Base-by-base conservation (phyloP, 1,140 invertebrate species). In the Steinernema khuongi region DNA sequence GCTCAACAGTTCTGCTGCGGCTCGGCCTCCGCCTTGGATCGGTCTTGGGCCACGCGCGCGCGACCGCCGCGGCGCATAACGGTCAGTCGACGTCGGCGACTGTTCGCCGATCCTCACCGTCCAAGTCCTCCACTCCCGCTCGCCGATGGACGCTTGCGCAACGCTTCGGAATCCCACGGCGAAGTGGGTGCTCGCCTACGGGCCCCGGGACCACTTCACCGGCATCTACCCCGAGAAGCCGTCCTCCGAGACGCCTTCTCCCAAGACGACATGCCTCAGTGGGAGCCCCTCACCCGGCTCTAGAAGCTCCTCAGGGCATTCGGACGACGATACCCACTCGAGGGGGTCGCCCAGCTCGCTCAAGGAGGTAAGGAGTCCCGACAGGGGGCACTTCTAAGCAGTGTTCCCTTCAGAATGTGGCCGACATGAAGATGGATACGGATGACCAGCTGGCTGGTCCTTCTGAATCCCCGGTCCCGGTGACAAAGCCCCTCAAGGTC, bases 1-100 rank as follows among this genome's bases (percentile, higher is more conserved):
- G 50, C 50, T 14, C 14, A 60, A 60, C 50, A 17, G 50, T 60
- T 26, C 50, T 4, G 4, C 50, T 14, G 4, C 50, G 4, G 14
- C 26, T 60, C 50, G 7, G 50, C 26, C 50, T 22, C 19, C 26
- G 14, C 26, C 50, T 22, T 60, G 50, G 26, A n/a, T 22, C 22
- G 14, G 14, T 14, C 50, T 7, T 60, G 50, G 50, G 50, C 50
- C 50, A 60, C n/a, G n/a, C n/a, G n/a, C n/a, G n/a, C n/a, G n/a
- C n/a, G n/a, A 41, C 7, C 36, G 7, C 7, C 36, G 50, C 50
- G 4, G 50, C 50, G 50, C 50, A 60, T 60, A 60, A 60, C 50
- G 50, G 50, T 60, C 50, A 60, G 50, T 60, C 50, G 50, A 60
- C 50, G 50, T 60, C 50, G 50, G 50, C 36, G 36, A 41, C 36